Evolutionary conservation across 23 tunicate species (phyloP).

Genomic region (Botrylloides violaceus): DNA sequence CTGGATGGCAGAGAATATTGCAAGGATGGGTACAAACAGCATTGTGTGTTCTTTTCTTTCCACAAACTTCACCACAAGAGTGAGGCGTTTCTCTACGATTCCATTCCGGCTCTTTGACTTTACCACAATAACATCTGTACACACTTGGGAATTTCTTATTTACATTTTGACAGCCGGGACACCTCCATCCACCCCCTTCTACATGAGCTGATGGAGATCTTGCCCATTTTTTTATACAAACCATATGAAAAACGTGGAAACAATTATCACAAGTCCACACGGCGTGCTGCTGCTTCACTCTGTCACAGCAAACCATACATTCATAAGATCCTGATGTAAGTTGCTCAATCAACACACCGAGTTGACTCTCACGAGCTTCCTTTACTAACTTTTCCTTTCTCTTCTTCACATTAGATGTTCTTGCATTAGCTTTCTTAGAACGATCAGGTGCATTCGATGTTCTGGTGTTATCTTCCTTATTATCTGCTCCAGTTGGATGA

Average conservation of each 20-base stretch:
- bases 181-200: conserved; percentile 76
- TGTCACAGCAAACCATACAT: conserved; percentile 88
- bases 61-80: conserved; percentile 84
- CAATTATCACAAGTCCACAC: conserved; percentile 77
- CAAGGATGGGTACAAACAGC: conserved; percentile 72
- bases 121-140: conserved; percentile 86
- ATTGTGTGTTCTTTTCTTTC: conserved; percentile 37
- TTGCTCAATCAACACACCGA: conserved; percentile 62
- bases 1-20: conserved; percentile 88
- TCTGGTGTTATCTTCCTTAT: not conserved
- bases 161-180: conserved; percentile 88
- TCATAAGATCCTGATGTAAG: conserved; percentile 68
- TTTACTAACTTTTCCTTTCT: conserved; percentile 14
- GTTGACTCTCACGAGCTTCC: conserved; percentile 41
- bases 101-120: conserved; percentile 51
- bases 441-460: not conserved
- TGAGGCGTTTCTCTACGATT: conserved; percentile 75
- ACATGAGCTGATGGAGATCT: conserved; percentile 67
- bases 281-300: conserved; percentile 58
- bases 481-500: not conserved
- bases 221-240: conserved; percentile 91
- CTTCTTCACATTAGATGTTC: too few species aligned
- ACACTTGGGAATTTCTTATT: conserved; percentile 50
- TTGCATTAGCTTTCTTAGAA: not conserved
- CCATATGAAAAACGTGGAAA: conserved; percentile 83